Conservation (phyloP, 2,113 vertebrate species). For the Manacus vitellinus region DNA sequence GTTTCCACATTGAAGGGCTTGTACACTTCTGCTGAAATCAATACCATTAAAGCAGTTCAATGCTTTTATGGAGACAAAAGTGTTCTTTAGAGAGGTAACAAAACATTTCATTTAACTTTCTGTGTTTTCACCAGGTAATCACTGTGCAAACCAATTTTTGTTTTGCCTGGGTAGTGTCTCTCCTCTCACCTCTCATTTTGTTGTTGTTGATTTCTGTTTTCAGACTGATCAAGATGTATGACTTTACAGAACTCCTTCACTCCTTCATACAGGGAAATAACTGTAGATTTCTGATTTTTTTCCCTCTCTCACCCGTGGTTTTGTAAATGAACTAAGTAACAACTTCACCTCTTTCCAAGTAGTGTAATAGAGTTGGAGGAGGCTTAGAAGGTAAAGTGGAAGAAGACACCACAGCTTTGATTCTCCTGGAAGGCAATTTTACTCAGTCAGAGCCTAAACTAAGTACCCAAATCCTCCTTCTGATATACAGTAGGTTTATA, state of each 20-base stretch:
- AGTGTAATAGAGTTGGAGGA: background rate
- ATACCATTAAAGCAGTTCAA: background rate
- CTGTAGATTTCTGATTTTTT: background rate
- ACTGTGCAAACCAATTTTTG: background rate
- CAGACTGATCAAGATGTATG: background rate
- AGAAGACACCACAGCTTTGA: background rate
- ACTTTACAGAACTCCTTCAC: background rate
- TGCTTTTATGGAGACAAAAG: background rate
- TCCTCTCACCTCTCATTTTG: background rate
- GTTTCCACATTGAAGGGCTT: background rate
- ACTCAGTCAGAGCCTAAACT: background rate
- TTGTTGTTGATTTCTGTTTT: background rate
- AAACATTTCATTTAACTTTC: background rate
- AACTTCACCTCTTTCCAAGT: background rate
- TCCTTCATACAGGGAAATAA: background rate
- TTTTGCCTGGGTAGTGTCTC: background rate
- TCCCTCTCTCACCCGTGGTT: background rate
- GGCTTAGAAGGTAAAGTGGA: background rate
- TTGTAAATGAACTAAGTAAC: background rate
- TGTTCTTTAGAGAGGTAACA: background rate
- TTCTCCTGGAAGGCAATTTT: background rate
- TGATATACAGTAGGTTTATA: background rate
- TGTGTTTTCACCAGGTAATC: background rate
- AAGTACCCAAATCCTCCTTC: background rate
- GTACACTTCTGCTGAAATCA: slow-evolving; percentile 7